These are phyloP conservation scores for Hapalemur alaotrensis DNA, from an alignment of 2,797 vertebrate genomes.

Conservation along the genomic window DNA sequence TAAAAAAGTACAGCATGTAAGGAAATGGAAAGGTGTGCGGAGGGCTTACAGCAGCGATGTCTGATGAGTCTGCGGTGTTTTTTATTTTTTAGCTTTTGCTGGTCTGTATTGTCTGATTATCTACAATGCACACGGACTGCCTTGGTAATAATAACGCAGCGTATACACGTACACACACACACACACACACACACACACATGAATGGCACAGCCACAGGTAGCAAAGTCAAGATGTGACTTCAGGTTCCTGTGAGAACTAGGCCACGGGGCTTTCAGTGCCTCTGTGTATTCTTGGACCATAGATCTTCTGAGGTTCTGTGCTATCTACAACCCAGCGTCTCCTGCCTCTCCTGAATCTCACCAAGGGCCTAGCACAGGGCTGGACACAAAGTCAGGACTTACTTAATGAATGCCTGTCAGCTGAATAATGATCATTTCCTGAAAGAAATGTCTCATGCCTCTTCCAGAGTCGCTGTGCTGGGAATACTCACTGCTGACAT, in stretches of 20 bases:
- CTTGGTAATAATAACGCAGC: background rate
- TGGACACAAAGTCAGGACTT: constrained; percentile 50
- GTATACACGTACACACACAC: fast-evolving
- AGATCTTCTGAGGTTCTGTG: background rate
- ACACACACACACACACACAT: background rate
- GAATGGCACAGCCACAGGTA: background rate
- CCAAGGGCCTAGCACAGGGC: background rate
- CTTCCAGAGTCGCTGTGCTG: constrained; percentile 49
- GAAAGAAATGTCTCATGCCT: constrained; percentile 57
- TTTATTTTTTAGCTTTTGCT: background rate
- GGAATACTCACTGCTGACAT: constrained; percentile 65
- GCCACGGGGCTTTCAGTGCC: background rate
- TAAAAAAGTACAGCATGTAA: background rate
- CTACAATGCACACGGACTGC: background rate
- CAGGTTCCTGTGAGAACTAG: background rate
- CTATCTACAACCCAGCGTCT: background rate
- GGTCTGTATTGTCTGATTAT: background rate
- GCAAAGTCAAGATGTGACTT: background rate
- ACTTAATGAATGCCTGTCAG: constrained; percentile 54
- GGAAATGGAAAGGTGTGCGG: background rate
- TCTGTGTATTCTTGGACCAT: background rate
- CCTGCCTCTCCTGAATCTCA: background rate
- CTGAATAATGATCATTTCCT: constrained; percentile 67
- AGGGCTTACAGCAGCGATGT: background rate
- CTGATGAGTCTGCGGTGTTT: background rate